Base-by-base conservation (phyloP, 1,140 invertebrate species). In the Cyclargus thomasi region DNA sequence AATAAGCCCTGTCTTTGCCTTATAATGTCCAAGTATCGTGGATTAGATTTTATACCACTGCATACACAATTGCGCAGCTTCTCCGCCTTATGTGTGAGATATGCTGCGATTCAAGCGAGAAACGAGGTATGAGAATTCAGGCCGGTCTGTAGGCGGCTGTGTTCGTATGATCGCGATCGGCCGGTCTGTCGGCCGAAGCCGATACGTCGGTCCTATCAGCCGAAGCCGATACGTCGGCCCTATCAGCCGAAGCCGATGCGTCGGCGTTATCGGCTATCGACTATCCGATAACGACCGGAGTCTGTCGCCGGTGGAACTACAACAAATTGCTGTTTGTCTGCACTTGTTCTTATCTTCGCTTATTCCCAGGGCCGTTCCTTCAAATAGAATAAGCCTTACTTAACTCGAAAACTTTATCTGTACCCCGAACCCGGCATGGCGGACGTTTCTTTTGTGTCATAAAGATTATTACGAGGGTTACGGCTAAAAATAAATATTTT, bases 101-200 rank as follows among this genome's bases (percentile, higher is more conserved):
- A n/a, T n/a, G n/a, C n/a, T n/a, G n/a, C n/a, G n/a, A n/a, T n/a
- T n/a, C n/a, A n/a, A n/a, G n/a, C n/a, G n/a, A n/a, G n/a, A n/a
- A n/a, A n/a, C n/a, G n/a, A n/a, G n/a, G n/a, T n/a, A n/a, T n/a
- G n/a, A n/a, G n/a, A n/a, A n/a, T n/a, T n/a, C n/a, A n/a, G n/a
- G n/a, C n/a, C 29, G 8, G 29, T 35, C 29, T 8, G 29, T 8
- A n/a, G 29, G 29, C 29, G 29, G 69, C n/a, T n/a, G 70, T 73
- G 67, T 68, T 74, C 67, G 64, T 69, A 67, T 62, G 65, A 69
- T 73, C 57, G 63, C 67, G 66, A 76, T 71, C 67, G 63, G 65
- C 64, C 63, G 17, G 53, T 22, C 39, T 10, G 67, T 64, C 69
- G 68, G 70, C 6, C 22, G 23, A 57, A 70, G n/a, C 39, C 21